These are phyloP conservation scores for Calyptomena viridis DNA, from an alignment of 2,113 vertebrate genomes.

Conservation along the genomic window DNA sequence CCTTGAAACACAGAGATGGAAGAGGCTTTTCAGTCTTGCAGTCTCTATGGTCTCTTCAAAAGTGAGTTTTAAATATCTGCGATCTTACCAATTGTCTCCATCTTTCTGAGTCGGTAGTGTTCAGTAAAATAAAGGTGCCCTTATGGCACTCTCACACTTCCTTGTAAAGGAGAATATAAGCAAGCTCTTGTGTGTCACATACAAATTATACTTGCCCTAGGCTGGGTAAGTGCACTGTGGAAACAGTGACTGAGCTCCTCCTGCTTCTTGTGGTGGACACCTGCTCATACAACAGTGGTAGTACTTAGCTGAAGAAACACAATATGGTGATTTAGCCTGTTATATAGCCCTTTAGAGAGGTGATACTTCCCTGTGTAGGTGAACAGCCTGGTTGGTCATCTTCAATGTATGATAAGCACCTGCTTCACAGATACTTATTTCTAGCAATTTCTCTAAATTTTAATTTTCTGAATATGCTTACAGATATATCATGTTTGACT, in stretches of 20 bases:
- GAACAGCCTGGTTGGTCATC: neutral
- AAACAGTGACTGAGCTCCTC: neutral
- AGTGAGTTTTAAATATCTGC: neutral
- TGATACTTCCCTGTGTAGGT: neutral
- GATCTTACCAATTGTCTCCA: neutral
- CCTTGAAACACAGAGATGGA: neutral
- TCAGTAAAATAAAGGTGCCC: neutral
- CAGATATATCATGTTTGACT: neutral
- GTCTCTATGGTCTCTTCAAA: neutral
- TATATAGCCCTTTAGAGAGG: neutral
- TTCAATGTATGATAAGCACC: neutral
- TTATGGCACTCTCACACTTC: neutral
- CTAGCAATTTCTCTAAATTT: neutral
- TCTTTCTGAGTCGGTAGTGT: neutral
- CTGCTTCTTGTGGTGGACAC: neutral
- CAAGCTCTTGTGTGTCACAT: neutral
- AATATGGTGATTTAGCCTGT: neutral
- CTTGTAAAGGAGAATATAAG: neutral
- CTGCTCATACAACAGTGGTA: fast-evolving
- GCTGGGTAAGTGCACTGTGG: neutral
- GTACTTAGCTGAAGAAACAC: neutral
- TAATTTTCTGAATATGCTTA: neutral
- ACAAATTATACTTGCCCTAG: neutral
- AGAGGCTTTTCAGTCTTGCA: neutral
- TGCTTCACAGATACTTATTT: neutral